phyloP scores from a whole-genome alignment of 2,797 vertebrate genomes.

The Oreochromis mossambicus region DNA sequence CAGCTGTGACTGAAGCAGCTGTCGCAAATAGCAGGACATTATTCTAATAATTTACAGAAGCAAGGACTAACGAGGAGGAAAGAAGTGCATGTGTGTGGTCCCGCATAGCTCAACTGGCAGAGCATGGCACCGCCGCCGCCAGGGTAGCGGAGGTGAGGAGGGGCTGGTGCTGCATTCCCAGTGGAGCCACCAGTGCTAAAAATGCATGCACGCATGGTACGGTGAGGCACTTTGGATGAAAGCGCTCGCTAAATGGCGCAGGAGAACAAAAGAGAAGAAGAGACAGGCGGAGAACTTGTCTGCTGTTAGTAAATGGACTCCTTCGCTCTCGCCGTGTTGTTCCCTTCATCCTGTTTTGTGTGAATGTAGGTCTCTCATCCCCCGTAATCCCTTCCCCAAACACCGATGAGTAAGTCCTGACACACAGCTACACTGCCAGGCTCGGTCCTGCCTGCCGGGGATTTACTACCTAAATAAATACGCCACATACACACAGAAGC shows the following conservation, averaged over 20 bases:
- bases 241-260: constrained; percentile 5
- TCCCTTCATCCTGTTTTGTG: constrained; percentile 51
- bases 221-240: constrained; percentile 25
- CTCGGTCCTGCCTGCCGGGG: constrained; percentile 46
- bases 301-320: constrained; percentile 41
- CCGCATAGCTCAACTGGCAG: constrained; percentile 17
- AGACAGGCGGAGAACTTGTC: constrained; percentile 29
- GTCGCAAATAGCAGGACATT: not conserved
- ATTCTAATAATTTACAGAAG: constrained; percentile 31
- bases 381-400: constrained; percentile 73
- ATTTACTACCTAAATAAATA: constrained; percentile 70
- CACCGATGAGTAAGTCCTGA: constrained; percentile 70
- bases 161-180: not conserved
- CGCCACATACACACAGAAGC: not conserved
- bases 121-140: constrained; percentile 15
- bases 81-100: constrained; percentile 58
- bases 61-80: constrained; percentile 22
- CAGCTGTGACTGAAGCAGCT: constrained; percentile 12
- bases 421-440: constrained; percentile 50
- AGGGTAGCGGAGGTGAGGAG: not conserved
- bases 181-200: constrained; percentile 1
- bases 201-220: constrained; percentile 14
- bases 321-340: constrained; percentile 9
- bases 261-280: constrained; percentile 35
- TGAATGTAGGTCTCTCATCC: constrained; percentile 60